These are phyloP conservation scores for Pseudochromis fuscus DNA, from an alignment of 2,797 vertebrate species.

Conservation along the genomic window DNA sequence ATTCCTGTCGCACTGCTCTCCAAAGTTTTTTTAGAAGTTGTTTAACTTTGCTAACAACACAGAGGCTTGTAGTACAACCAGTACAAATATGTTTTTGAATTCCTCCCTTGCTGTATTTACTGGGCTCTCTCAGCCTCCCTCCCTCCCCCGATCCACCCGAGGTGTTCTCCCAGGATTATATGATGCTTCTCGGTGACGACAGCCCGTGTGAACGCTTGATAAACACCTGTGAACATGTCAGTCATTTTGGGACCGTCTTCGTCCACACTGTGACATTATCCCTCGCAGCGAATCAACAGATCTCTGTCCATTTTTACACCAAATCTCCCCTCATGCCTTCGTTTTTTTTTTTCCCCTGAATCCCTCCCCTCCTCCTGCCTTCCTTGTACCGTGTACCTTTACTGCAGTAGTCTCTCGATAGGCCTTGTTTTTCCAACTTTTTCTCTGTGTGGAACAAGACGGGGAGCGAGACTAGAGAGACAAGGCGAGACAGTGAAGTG, in stretches of 20 bases:
- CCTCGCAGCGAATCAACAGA: conserved; percentile 1
- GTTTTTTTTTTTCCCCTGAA: background rate
- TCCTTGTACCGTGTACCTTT: conserved; percentile 31
- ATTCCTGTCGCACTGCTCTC: conserved; percentile 58
- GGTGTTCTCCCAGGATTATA: conserved; percentile 31
- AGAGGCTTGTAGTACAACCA: conserved; percentile 44
- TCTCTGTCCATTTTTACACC: conserved; percentile 16
- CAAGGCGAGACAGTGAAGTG: conserved; percentile 50
- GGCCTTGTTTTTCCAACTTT: conserved; percentile 59
- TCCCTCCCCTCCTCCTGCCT: background rate
- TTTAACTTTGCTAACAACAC: conserved; percentile 71
- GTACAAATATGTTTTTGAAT: conserved; percentile 55
- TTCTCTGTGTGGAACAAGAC: conserved; percentile 48
- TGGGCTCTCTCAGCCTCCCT: conserved; percentile 12
- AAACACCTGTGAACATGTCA: conserved; percentile 18
- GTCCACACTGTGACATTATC: conserved; percentile 9
- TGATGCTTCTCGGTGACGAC: conserved; percentile 1
- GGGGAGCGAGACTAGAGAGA: conserved; percentile 49
- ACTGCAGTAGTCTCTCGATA: conserved; percentile 46
- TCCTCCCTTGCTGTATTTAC: conserved; percentile 19
- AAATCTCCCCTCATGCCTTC: background rate
- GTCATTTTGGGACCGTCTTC: conserved; percentile 4
- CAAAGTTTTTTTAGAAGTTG: conserved; percentile 70
- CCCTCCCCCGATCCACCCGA: background rate
- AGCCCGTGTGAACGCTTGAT: background rate